phyloP scores from a whole-genome alignment of 2,797 vertebrate genomes.

The Mallotus villosus region DNA sequence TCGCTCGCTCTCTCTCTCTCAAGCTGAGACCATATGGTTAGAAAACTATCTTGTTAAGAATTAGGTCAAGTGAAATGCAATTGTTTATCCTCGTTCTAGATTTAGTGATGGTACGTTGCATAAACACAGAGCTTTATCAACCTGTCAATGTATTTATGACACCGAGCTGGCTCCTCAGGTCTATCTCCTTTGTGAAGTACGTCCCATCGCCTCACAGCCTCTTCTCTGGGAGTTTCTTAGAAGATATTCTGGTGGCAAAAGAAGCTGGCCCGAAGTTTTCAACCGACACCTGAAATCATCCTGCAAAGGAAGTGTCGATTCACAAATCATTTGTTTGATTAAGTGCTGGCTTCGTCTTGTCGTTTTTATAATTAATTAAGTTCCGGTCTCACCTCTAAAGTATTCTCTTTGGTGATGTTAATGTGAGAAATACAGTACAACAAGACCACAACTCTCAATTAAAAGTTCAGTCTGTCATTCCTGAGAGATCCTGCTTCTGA shows the following conservation, averaged over 20 bases:
- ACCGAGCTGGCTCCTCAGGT: too few relatives aligned
- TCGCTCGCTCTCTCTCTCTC: background rate
- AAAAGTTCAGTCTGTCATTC: slow-evolving; percentile 26
- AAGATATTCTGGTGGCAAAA: too few relatives aligned
- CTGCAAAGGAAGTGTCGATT: background rate
- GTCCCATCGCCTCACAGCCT: too few relatives aligned
- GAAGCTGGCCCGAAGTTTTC: too few relatives aligned
- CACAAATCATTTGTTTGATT: slow-evolving; percentile 11
- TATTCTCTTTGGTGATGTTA: slow-evolving; percentile 43
- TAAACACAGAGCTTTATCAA: background rate
- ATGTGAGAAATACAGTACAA: slow-evolving; percentile 15
- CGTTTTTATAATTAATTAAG: slow-evolving; percentile 10
- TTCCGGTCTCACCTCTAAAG: slow-evolving; percentile 18
- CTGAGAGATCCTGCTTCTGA: background rate
- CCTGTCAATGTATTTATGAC: too few relatives aligned
- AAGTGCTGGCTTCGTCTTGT: slow-evolving; percentile 17
- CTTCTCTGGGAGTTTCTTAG: too few relatives aligned
- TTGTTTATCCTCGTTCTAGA: background rate
- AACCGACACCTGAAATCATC: too few relatives aligned
- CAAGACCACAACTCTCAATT: slow-evolving; percentile 19
- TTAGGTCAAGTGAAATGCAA: slow-evolving; percentile 10
- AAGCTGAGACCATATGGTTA: background rate
- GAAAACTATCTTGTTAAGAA: background rate
- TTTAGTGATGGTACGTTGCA: background rate
- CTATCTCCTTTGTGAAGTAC: too few relatives aligned